phyloP scores from a whole-genome alignment of 2,797 vertebrate genomes.

The Gallinago stenura region DNA sequence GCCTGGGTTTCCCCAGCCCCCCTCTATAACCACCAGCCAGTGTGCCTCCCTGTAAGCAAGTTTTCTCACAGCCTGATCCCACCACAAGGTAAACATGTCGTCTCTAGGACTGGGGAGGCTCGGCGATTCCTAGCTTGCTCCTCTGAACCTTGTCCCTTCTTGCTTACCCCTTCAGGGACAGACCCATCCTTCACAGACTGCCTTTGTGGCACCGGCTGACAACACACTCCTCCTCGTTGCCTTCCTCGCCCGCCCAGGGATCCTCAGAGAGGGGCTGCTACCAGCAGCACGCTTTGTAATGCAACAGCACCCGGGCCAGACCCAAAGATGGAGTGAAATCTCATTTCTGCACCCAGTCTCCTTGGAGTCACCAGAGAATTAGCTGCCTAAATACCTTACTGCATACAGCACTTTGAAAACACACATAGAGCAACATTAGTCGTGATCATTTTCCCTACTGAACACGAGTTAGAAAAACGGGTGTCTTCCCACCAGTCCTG shows the following conservation, averaged over 20 bases:
- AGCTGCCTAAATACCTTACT: background rate
- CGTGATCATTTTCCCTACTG: background rate
- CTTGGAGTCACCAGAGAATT: background rate
- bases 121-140: background rate
- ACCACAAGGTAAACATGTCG: accelerated
- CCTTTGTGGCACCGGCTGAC: background rate
- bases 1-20: accelerated
- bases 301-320: accelerated
- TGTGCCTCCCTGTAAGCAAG: background rate
- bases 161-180: background rate
- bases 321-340: background rate
- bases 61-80: background rate
- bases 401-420: background rate
- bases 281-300: accelerated
- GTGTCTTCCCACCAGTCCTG: background rate
- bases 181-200: background rate
- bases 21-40: accelerated
- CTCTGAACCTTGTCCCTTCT: background rate
- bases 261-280: background rate
- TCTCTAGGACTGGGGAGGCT: background rate
- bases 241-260: background rate
- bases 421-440: background rate
- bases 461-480: background rate
- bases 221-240: accelerated
- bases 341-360: background rate